phyloP scores from a whole-genome alignment of 1,140 invertebrate species.

The Trichomalopsis sarcophagae region DNA sequence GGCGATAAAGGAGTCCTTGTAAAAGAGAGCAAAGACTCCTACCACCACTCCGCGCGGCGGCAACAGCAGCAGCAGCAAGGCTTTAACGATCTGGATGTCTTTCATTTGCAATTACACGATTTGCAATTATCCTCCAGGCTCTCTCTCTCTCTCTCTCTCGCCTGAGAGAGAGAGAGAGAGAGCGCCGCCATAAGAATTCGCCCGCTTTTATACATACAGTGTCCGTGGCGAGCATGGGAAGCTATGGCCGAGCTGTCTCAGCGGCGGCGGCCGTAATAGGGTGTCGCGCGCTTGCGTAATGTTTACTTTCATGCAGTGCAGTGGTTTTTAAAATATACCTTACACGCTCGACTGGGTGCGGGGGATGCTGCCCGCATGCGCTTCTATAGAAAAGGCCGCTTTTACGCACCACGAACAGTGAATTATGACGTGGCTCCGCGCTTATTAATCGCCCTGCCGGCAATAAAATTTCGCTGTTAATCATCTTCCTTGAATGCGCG shows the following conservation, averaged over 20 bases:
- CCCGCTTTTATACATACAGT: neutral
- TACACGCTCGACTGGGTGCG: neutral
- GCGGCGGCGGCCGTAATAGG: constrained; percentile 23
- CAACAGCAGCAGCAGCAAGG: neutral
- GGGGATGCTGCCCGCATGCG: neutral
- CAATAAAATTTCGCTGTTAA: constrained; percentile 44
- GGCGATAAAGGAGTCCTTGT: neutral
- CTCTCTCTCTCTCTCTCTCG: too few species aligned
- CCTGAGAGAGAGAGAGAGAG: too few species aligned
- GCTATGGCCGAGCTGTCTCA: neutral
- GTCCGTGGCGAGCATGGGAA: neutral
- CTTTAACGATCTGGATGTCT: constrained; percentile 48
- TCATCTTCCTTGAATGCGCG: constrained; percentile 32
- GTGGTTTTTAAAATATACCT: constrained; percentile 10
- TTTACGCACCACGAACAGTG: constrained; percentile 26
- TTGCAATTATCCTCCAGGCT: constrained; percentile 45
- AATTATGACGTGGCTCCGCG: constrained; percentile 23
- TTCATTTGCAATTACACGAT: constrained; percentile 52
- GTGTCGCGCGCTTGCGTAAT: constrained; percentile 42
- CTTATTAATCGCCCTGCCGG: constrained; percentile 35
- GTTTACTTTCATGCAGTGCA: constrained; percentile 29
- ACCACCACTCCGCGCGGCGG: too few species aligned
- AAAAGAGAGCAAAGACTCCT: neutral
- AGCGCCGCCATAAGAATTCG: constrained; percentile 12
- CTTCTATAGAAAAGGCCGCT: constrained; percentile 6